A percentile compares a stretch with the other conserved stretches of the same genome.
phyloP scores from a whole-genome alignment of 2,888 invertebrate genomes.

The Cryptosula pallasiana region DNA sequence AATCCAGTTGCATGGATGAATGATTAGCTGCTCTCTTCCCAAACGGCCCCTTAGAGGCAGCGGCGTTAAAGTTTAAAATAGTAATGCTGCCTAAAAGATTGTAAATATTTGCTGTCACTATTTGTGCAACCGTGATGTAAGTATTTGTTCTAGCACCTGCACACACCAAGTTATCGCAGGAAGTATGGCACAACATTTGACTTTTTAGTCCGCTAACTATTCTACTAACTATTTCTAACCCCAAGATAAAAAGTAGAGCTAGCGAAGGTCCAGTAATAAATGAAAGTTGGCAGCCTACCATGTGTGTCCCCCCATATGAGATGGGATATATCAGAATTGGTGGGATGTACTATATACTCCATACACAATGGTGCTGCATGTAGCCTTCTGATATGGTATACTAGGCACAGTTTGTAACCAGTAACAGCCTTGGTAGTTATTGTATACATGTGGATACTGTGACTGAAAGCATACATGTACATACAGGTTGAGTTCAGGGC shows the following conservation, averaged over 20 bases:
- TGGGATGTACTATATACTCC: not conserved
- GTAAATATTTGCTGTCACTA: too few species aligned
- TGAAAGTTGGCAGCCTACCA: not conserved
- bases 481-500: too few species aligned
- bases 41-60: not conserved
- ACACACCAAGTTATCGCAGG: too few species aligned
- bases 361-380: not conserved
- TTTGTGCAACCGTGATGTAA: too few species aligned
- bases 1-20: not conserved
- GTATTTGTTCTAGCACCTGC: too few species aligned
- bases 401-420: not conserved
- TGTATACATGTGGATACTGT: not conserved
- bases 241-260: too few species aligned
- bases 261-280: too few species aligned
- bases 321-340: not conserved
- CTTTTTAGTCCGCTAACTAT: too few species aligned
- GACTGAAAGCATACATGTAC: not conserved
- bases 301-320: conserved; percentile 9
- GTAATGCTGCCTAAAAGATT: not conserved
- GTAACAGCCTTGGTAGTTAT: not conserved
- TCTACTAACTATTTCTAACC: too few species aligned
- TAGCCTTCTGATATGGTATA: not conserved
- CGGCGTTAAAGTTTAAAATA: not conserved
- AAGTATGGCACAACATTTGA: too few species aligned
- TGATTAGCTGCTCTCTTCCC: not conserved